Base-by-base conservation (phyloP, 2,888 invertebrate species). In the Cataglyphis altisquamis region DNA sequence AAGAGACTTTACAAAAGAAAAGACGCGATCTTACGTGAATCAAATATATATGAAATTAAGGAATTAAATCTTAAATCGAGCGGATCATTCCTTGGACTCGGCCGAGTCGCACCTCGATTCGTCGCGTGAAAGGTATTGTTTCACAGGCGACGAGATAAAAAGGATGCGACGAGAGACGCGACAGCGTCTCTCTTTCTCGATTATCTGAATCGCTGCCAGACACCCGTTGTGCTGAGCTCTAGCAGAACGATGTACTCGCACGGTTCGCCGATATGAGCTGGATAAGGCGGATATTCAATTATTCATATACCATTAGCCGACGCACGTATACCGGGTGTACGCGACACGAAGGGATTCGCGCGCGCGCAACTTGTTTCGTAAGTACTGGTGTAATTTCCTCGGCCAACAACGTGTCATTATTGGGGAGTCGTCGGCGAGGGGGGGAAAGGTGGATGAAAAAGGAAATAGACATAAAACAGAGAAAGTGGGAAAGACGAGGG, bases 211-310 rank as follows among this genome's bases (percentile, higher is more conserved):
- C 82, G 77, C 48, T 41, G 45, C 25, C n/a, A 77, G 70, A 84
- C 90, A 87, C 87, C 89, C 89, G 90, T 85, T 90, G 86, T 52
- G 82, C 64, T 68, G 68, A n/a, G 57, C 63, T 55, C 78, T 78
- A 86, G 72, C 74, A 84, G 78, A 86, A 75, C 84, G 85, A 88
- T 88, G 89, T 86, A 86, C 84, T 77, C 77, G 81, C 77, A 81
- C 52, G 63, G 85, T 80, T 84, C 86, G 80, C 84, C 89, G 90
- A 90, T 88, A 89, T 86, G 80, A 86, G 90, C 82, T 73, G 84
- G 91, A 87, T 87, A 91, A 88, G 84, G 83, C 89, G 89, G 87
- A 88, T 87, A 90, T 90, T 91, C 91, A 91, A 91, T 91, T 90
- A 91, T 91, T 91, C 91, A 91, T 91, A 90, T 87, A 86, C 87